phyloP scores from a whole-genome alignment of 2,113 vertebrate species.

The Vulpes vulpes region DNA sequence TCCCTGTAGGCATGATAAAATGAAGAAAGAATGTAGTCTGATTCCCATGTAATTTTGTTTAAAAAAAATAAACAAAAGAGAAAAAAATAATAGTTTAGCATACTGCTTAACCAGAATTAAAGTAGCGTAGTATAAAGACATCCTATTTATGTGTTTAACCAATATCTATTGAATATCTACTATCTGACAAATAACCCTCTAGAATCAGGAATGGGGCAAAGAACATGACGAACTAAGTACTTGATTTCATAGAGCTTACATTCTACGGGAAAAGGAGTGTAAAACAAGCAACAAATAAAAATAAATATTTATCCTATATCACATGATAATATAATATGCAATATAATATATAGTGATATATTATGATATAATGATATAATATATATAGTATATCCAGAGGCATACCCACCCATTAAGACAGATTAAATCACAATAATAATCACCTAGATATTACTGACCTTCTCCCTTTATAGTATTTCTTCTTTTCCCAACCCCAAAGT shows the following conservation, averaged over 20 bases:
- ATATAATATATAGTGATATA: not conserved
- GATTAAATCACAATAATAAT: not conserved
- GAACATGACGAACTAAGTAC: not conserved
- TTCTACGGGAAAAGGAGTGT: not conserved
- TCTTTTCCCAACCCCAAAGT: not conserved
- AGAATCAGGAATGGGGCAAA: not conserved
- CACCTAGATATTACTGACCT: not conserved
- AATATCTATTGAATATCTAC: slow-evolving; percentile 33
- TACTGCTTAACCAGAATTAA: slow-evolving; percentile 44
- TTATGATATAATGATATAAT: not conserved
- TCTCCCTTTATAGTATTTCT: not conserved
- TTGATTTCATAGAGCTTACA: not conserved
- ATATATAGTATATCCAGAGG: not conserved
- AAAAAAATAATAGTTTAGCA: not conserved
- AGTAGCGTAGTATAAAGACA: slow-evolving; percentile 13
- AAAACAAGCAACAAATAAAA: slow-evolving; percentile 12
- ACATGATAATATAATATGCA: not conserved
- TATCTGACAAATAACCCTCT: not conserved
- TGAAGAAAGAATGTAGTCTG: not conserved
- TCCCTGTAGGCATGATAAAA: slow-evolving; percentile 54
- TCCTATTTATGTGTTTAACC: not conserved
- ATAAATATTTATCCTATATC: not conserved
- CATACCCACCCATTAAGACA: not conserved
- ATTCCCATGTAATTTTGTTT: slow-evolving; percentile 62
- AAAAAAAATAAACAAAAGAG: slow-evolving; percentile 56